Conservation (phyloP, 2,113 vertebrate genomes). For the Camarhynchus parvulus region DNA sequence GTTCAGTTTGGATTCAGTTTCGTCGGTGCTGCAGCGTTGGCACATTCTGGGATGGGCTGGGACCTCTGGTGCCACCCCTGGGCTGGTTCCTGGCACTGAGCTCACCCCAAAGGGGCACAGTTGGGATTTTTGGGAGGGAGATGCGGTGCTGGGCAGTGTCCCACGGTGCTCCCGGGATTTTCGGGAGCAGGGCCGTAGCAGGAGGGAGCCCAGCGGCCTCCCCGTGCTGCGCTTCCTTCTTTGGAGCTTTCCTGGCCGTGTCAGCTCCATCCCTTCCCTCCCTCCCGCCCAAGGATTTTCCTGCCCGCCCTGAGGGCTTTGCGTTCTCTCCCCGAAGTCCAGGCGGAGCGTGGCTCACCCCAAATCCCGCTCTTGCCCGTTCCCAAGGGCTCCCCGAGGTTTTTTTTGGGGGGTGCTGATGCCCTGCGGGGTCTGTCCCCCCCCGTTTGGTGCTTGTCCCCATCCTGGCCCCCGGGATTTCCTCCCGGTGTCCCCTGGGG, state of each 20-base stretch:
- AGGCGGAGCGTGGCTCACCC: not conserved
- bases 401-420: not conserved
- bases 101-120: fast-evolving
- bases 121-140: not conserved
- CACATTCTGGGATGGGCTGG: fast-evolving
- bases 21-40: fast-evolving
- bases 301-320: not conserved
- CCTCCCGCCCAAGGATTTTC: not conserved
- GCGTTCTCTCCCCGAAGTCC: not conserved
- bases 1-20: not conserved
- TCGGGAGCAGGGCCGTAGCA: fast-evolving
- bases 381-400: not conserved
- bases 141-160: not conserved
- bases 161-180: not conserved
- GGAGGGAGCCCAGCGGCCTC: not conserved
- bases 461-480: not conserved
- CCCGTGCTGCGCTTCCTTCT: slow-evolving; percentile 39
- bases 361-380: not conserved
- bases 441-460: not conserved
- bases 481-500: not conserved
- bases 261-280: not conserved
- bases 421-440: not conserved
- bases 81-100: fast-evolving
- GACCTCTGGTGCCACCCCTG: not conserved
- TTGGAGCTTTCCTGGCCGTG: slow-evolving; percentile 49